Evolutionary conservation across 2,888 invertebrate genomes (phyloP), one percentile per base, ranked within the genome.

Genomic region (Luperina nickerlii): DNA sequence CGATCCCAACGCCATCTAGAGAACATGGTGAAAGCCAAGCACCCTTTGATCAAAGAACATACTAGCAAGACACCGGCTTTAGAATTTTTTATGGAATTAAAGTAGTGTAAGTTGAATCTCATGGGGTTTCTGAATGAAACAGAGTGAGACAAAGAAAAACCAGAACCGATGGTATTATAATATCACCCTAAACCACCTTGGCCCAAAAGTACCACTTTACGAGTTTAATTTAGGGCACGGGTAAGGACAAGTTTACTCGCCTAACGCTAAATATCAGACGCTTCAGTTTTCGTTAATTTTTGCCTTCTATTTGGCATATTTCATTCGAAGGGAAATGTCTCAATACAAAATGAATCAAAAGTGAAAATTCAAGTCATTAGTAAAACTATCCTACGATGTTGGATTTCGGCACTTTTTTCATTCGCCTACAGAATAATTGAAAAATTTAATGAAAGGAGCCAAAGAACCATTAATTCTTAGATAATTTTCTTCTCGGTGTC

Each of bases 1-100:
- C 51, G 75, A 80, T 38, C 51, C 32, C 81, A 68, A 81, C 81
- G 27, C 81, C 76, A 81, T 81, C 82, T 81, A 78, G 78, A n/a
- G 54, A 57, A 3, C 54, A 0, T 24, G 8, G 24, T 32, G 20
- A 2, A 65, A 20, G 38, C 2, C 11, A 32, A 65, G 38, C 32
- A 65, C 11, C 11, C 38, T 38, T 24, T 13, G 32, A 11, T 18
- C 20, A 20, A 18, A 5, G 32, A 20, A 5, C 38, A 38, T 24
- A 24, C 20, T 38, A 24, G 65, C 65, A 24, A 13, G 11, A 65
- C 38, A 65, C 65, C 32, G 32, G 32, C 6, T 32, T 27, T 32
- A 9, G n/a, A 1, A 6, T 6, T 65, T 32, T 65, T 20, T 15
- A 62, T 4, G 9, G 27, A 63, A 20, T 20, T 20, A 32, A 65